Conservation (phyloP, 2,888 invertebrate species). For the Troides helena region DNA sequence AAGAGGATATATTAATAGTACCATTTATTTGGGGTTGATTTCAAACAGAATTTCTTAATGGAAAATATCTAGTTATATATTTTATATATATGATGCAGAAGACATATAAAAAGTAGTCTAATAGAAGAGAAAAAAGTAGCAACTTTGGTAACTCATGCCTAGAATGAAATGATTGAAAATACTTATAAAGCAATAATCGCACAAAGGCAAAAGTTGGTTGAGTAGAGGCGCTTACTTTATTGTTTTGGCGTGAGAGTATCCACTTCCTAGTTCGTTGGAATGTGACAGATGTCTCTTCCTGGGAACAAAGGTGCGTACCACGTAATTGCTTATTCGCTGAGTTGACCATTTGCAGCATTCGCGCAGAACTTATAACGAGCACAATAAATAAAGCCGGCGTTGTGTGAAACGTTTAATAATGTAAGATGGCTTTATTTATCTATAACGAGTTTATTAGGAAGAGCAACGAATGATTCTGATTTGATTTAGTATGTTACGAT, state of each 20-base stretch:
- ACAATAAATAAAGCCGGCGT: slow-evolving; percentile 24
- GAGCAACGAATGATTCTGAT: neutral
- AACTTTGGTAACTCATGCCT: neutral
- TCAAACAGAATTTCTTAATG: no score
- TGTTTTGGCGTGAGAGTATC: slow-evolving; percentile 44
- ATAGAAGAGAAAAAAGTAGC: neutral
- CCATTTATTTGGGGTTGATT: no score
- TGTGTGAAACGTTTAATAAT: slow-evolving; percentile 23
- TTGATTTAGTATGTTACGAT: neutral
- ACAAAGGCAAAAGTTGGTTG: slow-evolving; percentile 21
- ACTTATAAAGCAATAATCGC: slow-evolving; percentile 19
- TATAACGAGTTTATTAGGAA: neutral
- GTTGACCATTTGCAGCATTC: slow-evolving; percentile 29
- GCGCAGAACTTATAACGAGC: slow-evolving; percentile 22
- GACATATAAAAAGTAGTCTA: neutral
- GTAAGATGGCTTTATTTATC: slow-evolving; percentile 4
- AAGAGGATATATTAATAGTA: no score
- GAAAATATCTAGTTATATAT: no score
- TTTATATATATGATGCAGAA: neutral
- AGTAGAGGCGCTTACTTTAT: slow-evolving; percentile 38
- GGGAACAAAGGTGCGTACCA: slow-evolving; percentile 40
- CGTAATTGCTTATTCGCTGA: slow-evolving; percentile 41
- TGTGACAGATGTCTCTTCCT: slow-evolving; percentile 42
- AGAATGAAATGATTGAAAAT: neutral
- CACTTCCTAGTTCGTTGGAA: slow-evolving; percentile 43